Percentiles rank a stretch among this genome's conserved stretches.
Conservation (phyloP, 2,797 vertebrate species). For the Bufotes viridis region DNA sequence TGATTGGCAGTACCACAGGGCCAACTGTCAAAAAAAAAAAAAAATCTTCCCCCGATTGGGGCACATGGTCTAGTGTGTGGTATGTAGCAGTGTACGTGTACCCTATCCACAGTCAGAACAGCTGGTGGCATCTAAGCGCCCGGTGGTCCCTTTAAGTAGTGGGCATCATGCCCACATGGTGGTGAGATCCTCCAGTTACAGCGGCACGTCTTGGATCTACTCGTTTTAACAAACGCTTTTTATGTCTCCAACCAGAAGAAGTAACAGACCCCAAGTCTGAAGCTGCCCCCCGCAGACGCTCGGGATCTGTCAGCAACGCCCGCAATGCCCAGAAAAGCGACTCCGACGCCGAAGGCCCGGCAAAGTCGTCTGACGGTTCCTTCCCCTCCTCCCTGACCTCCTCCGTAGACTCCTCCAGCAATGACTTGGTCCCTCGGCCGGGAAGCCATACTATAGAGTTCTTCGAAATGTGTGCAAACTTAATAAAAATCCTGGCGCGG, state of each 20-base stretch:
- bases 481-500: slow-evolving; percentile 99
- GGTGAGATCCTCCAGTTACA: too few species aligned
- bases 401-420: slow-evolving; percentile 86
- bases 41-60: too few species aligned
- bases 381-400: slow-evolving; percentile 91
- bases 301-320: slow-evolving; percentile 90
- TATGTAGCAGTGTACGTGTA: too few species aligned
- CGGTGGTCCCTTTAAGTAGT: too few species aligned
- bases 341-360: slow-evolving; percentile 78
- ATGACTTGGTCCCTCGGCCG: slow-evolving; percentile 82
- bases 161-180: too few species aligned
- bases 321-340: slow-evolving; percentile 87
- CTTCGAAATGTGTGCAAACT: slow-evolving; percentile 99
- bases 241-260: slow-evolving; percentile 80
- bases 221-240: background rate
- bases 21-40: too few species aligned
- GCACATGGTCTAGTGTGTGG: too few species aligned
- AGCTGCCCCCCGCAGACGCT: slow-evolving; percentile 91
- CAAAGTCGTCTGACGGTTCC: slow-evolving; percentile 85
- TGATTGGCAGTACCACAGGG: too few species aligned
- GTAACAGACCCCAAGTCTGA: slow-evolving; percentile 92
- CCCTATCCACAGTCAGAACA: too few species aligned
- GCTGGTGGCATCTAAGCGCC: too few species aligned
- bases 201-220: too few species aligned
- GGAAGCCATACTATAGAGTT: slow-evolving; percentile 99